Percentiles rank a stretch among this genome's conserved stretches.
phyloP scores from a whole-genome alignment of 2,888 invertebrate species.

The Drosophila quinaria region DNA sequence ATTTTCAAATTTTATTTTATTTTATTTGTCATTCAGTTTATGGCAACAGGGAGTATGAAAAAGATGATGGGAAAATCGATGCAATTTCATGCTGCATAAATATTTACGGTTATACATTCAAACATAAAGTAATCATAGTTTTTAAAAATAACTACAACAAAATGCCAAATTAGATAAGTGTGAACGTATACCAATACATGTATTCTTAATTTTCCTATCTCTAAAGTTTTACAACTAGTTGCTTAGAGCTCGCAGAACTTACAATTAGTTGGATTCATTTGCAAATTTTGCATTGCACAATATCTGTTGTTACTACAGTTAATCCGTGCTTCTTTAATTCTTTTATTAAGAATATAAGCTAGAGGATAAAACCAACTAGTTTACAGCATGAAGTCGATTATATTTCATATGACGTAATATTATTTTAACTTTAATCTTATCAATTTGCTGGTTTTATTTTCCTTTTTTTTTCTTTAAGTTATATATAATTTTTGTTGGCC shows the following conservation, averaged over 20 bases:
- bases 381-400: constrained; percentile 68
- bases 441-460: constrained; percentile 28
- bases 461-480: background rate
- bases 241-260: constrained; percentile 76
- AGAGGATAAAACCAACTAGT: constrained; percentile 77
- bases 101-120: constrained; percentile 73
- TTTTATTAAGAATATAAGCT: constrained; percentile 35
- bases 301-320: background rate
- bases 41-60: constrained; percentile 1
- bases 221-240: constrained; percentile 60
- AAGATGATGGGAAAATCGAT: constrained; percentile 36
- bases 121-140: constrained; percentile 45
- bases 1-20: constrained; percentile 41
- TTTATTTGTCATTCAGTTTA: constrained; percentile 26
- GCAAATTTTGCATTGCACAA: constrained; percentile 1
- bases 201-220: constrained; percentile 22
- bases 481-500: constrained; percentile 54
- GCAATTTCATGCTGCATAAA: constrained; percentile 67
- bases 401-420: constrained; percentile 34
- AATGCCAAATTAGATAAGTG: constrained; percentile 28
- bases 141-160: constrained; percentile 30
- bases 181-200: constrained; percentile 19
- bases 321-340: constrained; percentile 6
- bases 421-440: constrained; percentile 24
- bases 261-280: constrained; percentile 42